Conservation (phyloP, 2,888 invertebrate species). For the Stictocephala bisonia region DNA sequence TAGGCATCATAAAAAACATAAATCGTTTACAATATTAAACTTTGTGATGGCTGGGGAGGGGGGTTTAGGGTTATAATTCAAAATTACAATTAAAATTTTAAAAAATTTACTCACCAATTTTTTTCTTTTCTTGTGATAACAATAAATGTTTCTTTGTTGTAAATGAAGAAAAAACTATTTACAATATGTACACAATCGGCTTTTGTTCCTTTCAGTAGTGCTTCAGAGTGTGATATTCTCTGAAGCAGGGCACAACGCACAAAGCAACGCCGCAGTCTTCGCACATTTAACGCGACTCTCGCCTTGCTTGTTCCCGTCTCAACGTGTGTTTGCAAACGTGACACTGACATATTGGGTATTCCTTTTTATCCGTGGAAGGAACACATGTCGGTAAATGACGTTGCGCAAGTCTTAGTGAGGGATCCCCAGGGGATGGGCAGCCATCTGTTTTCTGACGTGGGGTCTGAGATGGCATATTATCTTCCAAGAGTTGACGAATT, state of each 20-base stretch:
- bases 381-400: conserved; percentile 32
- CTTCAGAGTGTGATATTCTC: conserved; percentile 3
- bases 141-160: too few relatives aligned
- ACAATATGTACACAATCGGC: neutral
- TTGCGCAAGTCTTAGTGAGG: conserved; percentile 21
- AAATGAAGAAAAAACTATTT: neutral
- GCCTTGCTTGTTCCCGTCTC: conserved; percentile 7
- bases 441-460: neutral
- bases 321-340: neutral
- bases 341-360: neutral
- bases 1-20: too few relatives aligned
- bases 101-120: neutral
- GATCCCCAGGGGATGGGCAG: conserved; percentile 14
- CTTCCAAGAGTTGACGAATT: conserved; percentile 38
- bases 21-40: too few relatives aligned
- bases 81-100: conserved; percentile 64
- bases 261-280: conserved; percentile 2
- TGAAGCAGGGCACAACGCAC: conserved; percentile 11
- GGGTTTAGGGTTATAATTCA: conserved; percentile 67
- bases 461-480: neutral
- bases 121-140: too few relatives aligned
- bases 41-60: too few relatives aligned
- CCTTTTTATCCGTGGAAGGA: conserved; percentile 28
- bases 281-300: neutral
- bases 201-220: neutral